Evolutionary conservation across 23 tunicate species (phyloP), one percentile per base, ranked within the genome.

Genomic region (Trididemnum clinides): DNA sequence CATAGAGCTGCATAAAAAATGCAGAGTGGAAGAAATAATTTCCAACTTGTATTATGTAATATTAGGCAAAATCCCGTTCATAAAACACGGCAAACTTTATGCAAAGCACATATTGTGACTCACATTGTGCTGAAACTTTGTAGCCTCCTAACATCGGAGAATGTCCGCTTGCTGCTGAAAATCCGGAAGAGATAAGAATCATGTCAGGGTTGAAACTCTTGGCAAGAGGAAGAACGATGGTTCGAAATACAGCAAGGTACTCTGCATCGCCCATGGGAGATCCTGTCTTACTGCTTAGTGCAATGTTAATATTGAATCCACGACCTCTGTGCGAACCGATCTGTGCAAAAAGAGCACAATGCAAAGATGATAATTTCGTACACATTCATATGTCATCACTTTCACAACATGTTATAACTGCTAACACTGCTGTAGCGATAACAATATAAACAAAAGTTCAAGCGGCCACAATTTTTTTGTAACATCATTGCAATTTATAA

Each of bases 301-400:
- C 91, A 51, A 97, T 79, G 82, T 97, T 97, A 23, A 97, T 91
- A 72, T 97, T 97, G 82, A 35, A 88, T 5, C 99, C 99, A 73
- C 82, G 54, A 1, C 99, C 99, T n/a, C 50, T 44, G 7, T 78
- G 97, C 34, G 75, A 28, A 19, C 99, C 99, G 50, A 77, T 59
- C 98, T 93, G 75, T 28, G 50, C 33, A 39, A 75, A 7, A n/a
- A 18, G n/a, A n/a, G n/a, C n/a, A n/a, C n/a, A n/a, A n/a, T n/a
- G n/a, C n/a, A n/a, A n/a, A n/a, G n/a, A n/a, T n/a, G n/a, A n/a
- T n/a, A n/a, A n/a, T n/a, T n/a, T n/a, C n/a, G n/a, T n/a, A n/a
- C n/a, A n/a, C n/a, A n/a, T n/a, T n/a, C n/a, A n/a, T n/a, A n/a
- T n/a, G n/a, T n/a, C n/a, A n/a, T n/a, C n/a, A n/a, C n/a, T n/a